These are phyloP conservation scores for Melanostigma gelatinosum DNA, from an alignment of 2,113 vertebrate species.

Conservation along the genomic window DNA sequence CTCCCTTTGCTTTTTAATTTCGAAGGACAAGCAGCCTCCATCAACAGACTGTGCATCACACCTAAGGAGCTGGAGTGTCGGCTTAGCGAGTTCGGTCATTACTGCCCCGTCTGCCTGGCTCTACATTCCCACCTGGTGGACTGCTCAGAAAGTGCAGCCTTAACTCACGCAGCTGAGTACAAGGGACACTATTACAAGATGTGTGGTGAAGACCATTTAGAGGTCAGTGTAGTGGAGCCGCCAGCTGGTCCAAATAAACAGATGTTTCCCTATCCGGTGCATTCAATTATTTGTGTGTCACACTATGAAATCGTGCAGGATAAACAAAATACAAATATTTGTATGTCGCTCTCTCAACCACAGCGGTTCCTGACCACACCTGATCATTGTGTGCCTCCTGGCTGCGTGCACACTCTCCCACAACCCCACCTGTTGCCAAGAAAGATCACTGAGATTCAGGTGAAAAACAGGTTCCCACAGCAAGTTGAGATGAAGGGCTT, in stretches of 20 bases:
- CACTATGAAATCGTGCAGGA: background rate
- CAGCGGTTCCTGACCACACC: slow-evolving; percentile 90
- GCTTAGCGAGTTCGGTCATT: slow-evolving; percentile 90
- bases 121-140: slow-evolving; percentile 88
- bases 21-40: slow-evolving; percentile 88
- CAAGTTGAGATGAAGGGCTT: slow-evolving; percentile 90
- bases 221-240: slow-evolving; percentile 75
- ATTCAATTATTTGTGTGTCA: background rate
- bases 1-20: background rate
- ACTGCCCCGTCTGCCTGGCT: slow-evolving; percentile 92
- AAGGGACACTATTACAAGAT: slow-evolving; percentile 91
- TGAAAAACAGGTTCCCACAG: slow-evolving; percentile 87
- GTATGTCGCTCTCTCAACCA: slow-evolving; percentile 36
- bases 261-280: background rate
- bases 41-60: slow-evolving; percentile 89
- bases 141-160: slow-evolving; percentile 79
- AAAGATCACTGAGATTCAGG: slow-evolving; percentile 83
- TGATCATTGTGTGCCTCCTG: slow-evolving; percentile 87
- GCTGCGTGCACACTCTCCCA: slow-evolving; percentile 87
- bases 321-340: background rate
- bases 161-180: slow-evolving; percentile 90
- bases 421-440: slow-evolving; percentile 83
- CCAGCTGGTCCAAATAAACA: background rate
- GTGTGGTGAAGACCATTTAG: slow-evolving; percentile 85
- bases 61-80: slow-evolving; percentile 85